These are phyloP conservation scores for Oenanthe oenanthe DNA, from an alignment of 2,113 vertebrate species.

Conservation along the genomic window DNA sequence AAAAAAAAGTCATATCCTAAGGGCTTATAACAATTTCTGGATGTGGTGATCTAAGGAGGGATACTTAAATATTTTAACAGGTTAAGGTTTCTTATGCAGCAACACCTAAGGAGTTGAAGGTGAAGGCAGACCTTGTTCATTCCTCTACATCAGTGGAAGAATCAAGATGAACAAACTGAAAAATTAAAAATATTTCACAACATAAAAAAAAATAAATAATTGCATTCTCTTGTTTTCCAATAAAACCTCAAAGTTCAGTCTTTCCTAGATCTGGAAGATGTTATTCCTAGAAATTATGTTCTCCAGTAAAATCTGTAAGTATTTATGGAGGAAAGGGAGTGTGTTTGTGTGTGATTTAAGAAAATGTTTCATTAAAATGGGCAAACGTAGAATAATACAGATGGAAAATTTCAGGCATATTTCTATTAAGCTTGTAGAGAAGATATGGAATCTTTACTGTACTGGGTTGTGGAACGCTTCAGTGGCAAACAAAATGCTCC, in stretches of 20 bases:
- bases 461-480: background rate
- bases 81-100: background rate
- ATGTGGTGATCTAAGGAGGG: background rate
- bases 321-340: fast-evolving
- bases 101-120: background rate
- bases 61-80: background rate
- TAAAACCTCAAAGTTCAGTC: background rate
- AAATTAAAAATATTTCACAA: background rate
- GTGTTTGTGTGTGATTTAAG: background rate
- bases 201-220: background rate
- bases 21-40: background rate
- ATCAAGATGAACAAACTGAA: background rate
- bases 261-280: background rate
- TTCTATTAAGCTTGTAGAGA: background rate
- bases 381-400: background rate
- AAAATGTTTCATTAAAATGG: background rate
- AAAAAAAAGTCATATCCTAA: background rate
- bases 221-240: background rate
- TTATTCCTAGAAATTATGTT: background rate
- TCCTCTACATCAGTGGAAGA: background rate
- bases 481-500: background rate
- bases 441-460: background rate
- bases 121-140: background rate
- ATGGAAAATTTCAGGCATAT: background rate
- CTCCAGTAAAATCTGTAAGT: background rate